A percentile compares a stretch with the other conserved stretches of the same genome.
Evolutionary conservation across 2,888 invertebrate genomes (phyloP).

Genomic region (Stratiomys singularior): DNA sequence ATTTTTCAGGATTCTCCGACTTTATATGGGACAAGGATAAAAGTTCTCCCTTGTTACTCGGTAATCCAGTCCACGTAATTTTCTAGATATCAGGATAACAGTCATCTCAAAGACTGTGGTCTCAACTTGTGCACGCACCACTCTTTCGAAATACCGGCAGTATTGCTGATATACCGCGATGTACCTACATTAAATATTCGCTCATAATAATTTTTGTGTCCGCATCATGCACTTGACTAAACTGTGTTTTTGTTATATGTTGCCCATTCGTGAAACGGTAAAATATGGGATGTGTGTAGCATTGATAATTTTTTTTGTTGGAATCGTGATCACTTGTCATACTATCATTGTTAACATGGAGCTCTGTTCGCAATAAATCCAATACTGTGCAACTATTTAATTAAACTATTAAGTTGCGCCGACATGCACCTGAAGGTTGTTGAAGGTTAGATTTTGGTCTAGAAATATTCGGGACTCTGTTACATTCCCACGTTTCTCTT

Average conservation of each 20-base stretch:
- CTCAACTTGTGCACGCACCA: neutral
- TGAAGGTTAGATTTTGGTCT: constrained; percentile 44
- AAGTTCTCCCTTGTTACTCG: no score
- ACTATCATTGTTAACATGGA: neutral
- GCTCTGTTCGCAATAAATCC: constrained; percentile 10
- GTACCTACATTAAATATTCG: constrained; percentile 38
- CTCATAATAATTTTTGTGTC: constrained; percentile 42
- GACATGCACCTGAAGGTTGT: constrained; percentile 40
- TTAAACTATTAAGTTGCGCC: constrained; percentile 26
- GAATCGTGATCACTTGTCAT: constrained; percentile 31
- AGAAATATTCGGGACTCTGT: constrained; percentile 40
- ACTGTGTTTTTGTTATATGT: constrained; percentile 43
- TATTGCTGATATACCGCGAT: neutral
- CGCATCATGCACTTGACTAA: constrained; percentile 39
- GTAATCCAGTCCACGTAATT: no score
- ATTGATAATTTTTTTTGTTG: constrained; percentile 12
- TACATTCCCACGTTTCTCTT: constrained; percentile 36
- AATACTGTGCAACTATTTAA: constrained; percentile 10
- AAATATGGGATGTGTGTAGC: constrained; percentile 35
- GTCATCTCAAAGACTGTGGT: no score
- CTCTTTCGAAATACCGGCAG: neutral
- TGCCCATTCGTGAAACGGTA: constrained; percentile 35
- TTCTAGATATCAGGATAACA: no score
- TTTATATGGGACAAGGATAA: no score
- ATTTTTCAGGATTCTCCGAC: no score